Percentiles rank a stretch among this genome's conserved stretches.
These are phyloP conservation scores for Motacilla alba DNA, from an alignment of 2,113 vertebrate species.

Conservation along the genomic window DNA sequence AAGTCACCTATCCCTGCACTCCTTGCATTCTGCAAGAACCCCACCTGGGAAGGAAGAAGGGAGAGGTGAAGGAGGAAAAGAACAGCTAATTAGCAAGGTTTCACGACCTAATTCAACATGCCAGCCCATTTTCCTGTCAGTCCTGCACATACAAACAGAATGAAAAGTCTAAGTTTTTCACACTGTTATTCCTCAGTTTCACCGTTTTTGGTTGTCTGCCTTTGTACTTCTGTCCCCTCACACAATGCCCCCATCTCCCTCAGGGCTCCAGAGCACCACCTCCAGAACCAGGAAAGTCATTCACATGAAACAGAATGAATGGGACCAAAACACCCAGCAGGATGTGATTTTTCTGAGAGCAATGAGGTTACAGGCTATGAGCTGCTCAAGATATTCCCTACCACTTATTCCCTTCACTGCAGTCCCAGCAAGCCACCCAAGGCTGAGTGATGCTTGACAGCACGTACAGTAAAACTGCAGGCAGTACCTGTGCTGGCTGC, in stretches of 20 bases:
- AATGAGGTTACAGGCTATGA: neutral
- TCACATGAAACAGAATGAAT: neutral
- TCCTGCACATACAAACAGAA: neutral
- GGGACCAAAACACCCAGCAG: neutral
- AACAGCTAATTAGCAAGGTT: neutral
- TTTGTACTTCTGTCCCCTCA: neutral
- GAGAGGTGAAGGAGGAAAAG: neutral
- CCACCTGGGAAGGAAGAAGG: neutral
- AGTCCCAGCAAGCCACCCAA: neutral
- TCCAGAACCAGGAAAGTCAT: neutral
- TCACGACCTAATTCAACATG: neutral
- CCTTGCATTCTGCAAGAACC: neutral
- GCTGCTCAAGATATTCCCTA: neutral
- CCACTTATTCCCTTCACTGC: neutral
- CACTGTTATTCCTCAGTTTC: neutral
- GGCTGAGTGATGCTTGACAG: neutral
- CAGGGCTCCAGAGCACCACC: neutral
- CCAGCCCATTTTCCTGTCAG: neutral
- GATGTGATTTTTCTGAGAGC: neutral
- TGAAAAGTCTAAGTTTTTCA: neutral
- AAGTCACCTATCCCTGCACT: neutral
- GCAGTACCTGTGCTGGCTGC: neutral
- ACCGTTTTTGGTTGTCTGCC: neutral
- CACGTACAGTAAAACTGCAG: neutral
- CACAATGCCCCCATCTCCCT: rapidly evolving